These are phyloP conservation scores for Ferrisia virgata DNA, from an alignment of 2,888 invertebrate species.

Conservation along the genomic window DNA sequence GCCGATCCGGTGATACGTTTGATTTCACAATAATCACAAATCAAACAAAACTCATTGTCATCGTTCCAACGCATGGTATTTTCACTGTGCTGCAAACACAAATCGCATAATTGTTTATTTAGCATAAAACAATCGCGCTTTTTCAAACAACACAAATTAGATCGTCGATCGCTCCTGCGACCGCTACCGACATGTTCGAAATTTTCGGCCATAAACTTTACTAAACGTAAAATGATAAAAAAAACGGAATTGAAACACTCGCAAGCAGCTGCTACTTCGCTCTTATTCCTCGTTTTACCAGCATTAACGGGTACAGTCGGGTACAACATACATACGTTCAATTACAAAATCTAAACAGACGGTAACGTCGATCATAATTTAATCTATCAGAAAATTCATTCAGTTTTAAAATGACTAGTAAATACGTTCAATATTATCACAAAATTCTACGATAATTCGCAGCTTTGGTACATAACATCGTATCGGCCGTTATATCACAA, in stretches of 20 bases:
- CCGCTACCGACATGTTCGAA: not conserved
- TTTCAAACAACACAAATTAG: not conserved
- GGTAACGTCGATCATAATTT: not conserved
- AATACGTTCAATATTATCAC: not conserved
- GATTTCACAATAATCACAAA: constrained; percentile 1
- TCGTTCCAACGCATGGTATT: not conserved
- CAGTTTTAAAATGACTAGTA: not conserved
- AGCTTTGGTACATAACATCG: not conserved
- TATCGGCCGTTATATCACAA: not conserved
- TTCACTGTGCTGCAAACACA: not conserved
- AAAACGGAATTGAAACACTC: no score
- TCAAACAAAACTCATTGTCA: not conserved
- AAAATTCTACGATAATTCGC: not conserved
- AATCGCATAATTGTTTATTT: not conserved
- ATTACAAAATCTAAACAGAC: not conserved
- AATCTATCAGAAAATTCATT: not conserved
- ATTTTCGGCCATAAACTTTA: not conserved
- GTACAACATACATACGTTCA: no score
- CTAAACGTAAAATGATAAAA: no score
- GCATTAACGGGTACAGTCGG: no score
- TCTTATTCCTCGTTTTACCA: no score
- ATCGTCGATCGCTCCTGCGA: not conserved
- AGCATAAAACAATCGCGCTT: not conserved
- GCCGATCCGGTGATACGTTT: not conserved
- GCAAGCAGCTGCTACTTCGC: no score